These are phyloP conservation scores for Synanceia verrucosa DNA, from an alignment of 2,797 vertebrate species.

Conservation along the genomic window DNA sequence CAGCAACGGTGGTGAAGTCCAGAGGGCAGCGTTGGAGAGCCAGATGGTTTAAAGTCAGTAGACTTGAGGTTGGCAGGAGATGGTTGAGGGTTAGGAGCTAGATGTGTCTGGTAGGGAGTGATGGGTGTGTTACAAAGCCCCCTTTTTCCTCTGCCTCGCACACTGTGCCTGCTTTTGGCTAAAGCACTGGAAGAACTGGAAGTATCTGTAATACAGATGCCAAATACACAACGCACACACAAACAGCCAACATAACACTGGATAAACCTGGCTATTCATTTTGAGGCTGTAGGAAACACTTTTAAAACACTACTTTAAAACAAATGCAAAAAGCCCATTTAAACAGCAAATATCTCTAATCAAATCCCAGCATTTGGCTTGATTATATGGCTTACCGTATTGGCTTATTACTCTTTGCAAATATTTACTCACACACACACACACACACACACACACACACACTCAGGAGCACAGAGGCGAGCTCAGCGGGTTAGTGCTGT, in stretches of 20 bases:
- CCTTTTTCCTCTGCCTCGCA: conserved; percentile 69
- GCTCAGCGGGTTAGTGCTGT: conserved; percentile 38
- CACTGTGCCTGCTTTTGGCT: conserved; percentile 47
- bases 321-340: conserved; percentile 1
- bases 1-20: conserved; percentile 10
- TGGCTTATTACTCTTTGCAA: conserved; percentile 48
- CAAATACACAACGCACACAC: conserved; percentile 36
- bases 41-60: conserved; percentile 41
- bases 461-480: not conserved
- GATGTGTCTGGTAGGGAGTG: conserved; percentile 27
- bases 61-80: conserved; percentile 16
- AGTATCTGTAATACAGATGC: conserved; percentile 30
- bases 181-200: conserved; percentile 52
- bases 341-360: conserved; percentile 16
- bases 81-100: conserved; percentile 17
- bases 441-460: conserved; percentile 6
- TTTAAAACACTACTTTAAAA: conserved; percentile 1
- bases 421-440: conserved; percentile 59
- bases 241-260: conserved; percentile 40
- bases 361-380: conserved; percentile 21
- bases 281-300: not conserved
- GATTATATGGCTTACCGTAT: conserved; percentile 38
- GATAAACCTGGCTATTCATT: conserved; percentile 20
- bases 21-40: conserved; percentile 8
- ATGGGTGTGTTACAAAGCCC: conserved; percentile 74